A percentile compares a stretch with the other conserved stretches of the same genome.
Evolutionary conservation across 2,113 vertebrate species (phyloP).

Genomic region (Campylomormyrus tamandua): DNA sequence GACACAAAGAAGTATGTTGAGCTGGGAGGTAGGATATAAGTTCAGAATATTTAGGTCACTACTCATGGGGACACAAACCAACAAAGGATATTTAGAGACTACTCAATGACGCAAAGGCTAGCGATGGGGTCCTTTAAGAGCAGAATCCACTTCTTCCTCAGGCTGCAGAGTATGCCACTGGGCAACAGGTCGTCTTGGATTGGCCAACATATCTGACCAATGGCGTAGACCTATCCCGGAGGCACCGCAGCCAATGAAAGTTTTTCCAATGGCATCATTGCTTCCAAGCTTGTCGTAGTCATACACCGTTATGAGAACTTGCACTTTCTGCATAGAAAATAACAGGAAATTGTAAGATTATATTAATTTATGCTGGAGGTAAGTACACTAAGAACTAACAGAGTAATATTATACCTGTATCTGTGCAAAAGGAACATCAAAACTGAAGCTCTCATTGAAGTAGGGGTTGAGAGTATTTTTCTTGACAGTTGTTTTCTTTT

Average conservation of each 20-base stretch:
- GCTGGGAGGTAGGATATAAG: neutral
- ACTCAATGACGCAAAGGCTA: conserved; percentile 36
- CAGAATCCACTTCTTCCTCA: conserved; percentile 66
- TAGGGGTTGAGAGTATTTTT: conserved; percentile 87
- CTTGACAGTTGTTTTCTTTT: conserved; percentile 87
- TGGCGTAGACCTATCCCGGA: conserved; percentile 70
- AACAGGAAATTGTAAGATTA: neutral
- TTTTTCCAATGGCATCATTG: conserved; percentile 68
- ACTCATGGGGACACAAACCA: neutral
- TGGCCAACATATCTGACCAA: conserved; percentile 77
- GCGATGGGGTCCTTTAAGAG: conserved; percentile 62
- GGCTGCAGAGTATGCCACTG: conserved; percentile 73
- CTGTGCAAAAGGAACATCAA: conserved; percentile 81
- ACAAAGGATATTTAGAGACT: neutral
- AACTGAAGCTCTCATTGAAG: conserved; percentile 86
- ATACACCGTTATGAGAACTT: conserved; percentile 62
- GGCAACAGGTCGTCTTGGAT: conserved; percentile 71
- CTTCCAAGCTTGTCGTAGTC: conserved; percentile 68
- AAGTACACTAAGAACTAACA: neutral
- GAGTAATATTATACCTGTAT: conserved; percentile 65
- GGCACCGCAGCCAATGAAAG: conserved; percentile 71
- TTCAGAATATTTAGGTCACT: neutral
- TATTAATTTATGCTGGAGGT: neutral
- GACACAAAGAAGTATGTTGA: neutral
- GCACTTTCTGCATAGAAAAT: conserved; percentile 58